Percentiles rank a stretch among this genome's conserved stretches.
These are phyloP conservation scores for Glossosoma conforme DNA, from an alignment of 1,140 invertebrate species.

Conservation along the genomic window DNA sequence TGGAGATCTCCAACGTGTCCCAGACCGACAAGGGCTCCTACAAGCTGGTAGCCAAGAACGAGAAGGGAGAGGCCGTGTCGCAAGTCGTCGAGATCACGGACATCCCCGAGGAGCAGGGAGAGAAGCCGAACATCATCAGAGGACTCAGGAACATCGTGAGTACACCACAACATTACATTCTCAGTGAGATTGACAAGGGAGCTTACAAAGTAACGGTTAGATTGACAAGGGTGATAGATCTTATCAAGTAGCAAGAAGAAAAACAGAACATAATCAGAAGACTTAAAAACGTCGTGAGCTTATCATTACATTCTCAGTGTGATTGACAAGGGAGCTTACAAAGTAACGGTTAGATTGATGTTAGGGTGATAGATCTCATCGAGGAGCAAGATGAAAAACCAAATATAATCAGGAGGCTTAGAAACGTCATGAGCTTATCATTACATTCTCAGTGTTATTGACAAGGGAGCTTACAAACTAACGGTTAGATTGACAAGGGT, in stretches of 20 bases:
- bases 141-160: slow-evolving; percentile 69
- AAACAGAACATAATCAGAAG: no score
- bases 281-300: slow-evolving; percentile 1
- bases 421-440: slow-evolving; percentile 64
- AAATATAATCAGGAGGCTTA: slow-evolving; percentile 68
- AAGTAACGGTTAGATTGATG: slow-evolving; percentile 86
- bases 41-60: slow-evolving; percentile 86
- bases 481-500: no score
- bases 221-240: no score
- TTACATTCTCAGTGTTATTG: no score
- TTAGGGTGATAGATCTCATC: slow-evolving; percentile 78
- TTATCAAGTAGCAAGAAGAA: no score
- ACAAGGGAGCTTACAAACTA: no score
- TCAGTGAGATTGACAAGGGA: no score
- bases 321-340: slow-evolving; percentile 82
- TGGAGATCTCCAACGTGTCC: slow-evolving; percentile 78
- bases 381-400: slow-evolving; percentile 68
- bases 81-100: slow-evolving; percentile 81
- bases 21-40: slow-evolving; percentile 81
- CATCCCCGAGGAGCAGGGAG: slow-evolving; percentile 68
- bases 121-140: slow-evolving; percentile 67
- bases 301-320: no score
- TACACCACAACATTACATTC: no score
- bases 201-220: no score
- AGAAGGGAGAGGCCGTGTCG: slow-evolving; percentile 89